Evolutionary conservation across 2,797 vertebrate genomes (phyloP).

Genomic region (Syngnathus acus): DNA sequence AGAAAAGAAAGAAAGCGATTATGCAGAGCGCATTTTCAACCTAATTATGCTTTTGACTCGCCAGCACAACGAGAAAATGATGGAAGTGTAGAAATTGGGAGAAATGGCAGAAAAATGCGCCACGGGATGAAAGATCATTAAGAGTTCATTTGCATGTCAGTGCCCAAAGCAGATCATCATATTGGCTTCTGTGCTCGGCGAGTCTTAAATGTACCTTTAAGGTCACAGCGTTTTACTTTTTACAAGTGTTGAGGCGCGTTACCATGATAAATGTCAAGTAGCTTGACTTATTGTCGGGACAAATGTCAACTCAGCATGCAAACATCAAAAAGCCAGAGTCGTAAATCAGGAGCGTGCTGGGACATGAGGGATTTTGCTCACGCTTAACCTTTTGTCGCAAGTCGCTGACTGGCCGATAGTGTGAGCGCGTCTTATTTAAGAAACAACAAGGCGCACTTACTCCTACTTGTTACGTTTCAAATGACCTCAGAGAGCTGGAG

Average conservation of each 20-base stretch:
- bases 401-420: neutral
- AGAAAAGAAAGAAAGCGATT: neutral
- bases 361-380: neutral
- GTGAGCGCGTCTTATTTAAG: neutral
- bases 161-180: neutral
- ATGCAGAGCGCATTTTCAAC: neutral
- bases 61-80: neutral
- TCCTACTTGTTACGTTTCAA: neutral
- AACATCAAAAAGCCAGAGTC: neutral
- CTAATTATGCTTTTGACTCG: neutral
- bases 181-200: neutral
- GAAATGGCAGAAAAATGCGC: neutral
- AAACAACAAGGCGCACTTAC: neutral
- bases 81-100: neutral
- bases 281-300: constrained; percentile 2
- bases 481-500: neutral
- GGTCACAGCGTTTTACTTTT: neutral
- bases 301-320: constrained; percentile 7
- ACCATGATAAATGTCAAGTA: constrained; percentile 5
- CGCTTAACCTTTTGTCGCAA: constrained; percentile 1
- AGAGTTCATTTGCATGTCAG: neutral
- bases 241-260: neutral
- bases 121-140: neutral
- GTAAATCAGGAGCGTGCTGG: neutral
- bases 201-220: neutral